Conservation (phyloP, 1,140 invertebrate species). For the Bombyx mori region DNA sequence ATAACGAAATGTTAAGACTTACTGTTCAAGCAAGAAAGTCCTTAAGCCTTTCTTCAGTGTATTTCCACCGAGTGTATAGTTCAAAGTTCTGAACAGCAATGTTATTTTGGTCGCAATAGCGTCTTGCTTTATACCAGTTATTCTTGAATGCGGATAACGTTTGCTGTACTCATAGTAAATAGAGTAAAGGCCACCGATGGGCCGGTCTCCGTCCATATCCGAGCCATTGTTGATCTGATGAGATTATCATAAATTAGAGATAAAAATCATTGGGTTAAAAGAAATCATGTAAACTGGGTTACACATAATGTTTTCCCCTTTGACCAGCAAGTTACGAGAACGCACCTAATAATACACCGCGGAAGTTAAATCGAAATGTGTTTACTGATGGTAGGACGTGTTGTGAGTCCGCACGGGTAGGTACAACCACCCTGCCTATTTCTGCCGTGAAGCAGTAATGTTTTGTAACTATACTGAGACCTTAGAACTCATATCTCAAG, state of each 20-base stretch:
- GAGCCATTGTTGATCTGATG: conserved; percentile 75
- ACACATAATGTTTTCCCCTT: not conserved
- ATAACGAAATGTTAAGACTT: conserved; percentile 8
- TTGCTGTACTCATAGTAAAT: conserved; percentile 84
- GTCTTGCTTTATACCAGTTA: conserved; percentile 81
- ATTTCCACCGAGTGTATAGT: conserved; percentile 84
- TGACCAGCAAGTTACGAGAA: too few relatives aligned
- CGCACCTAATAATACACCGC: too few relatives aligned
- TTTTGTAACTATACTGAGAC: too few relatives aligned
- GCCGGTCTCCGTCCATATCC: conserved; percentile 82
- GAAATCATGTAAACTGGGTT: not conserved
- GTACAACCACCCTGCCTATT: too few relatives aligned
- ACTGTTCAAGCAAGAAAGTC: conserved; percentile 78
- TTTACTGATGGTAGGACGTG: too few relatives aligned
- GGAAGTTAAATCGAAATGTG: too few relatives aligned
- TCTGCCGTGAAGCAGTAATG: too few relatives aligned
- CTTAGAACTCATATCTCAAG: too few relatives aligned
- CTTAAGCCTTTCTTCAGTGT: conserved; percentile 84
- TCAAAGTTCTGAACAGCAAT: conserved; percentile 93
- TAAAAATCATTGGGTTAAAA: too few relatives aligned
- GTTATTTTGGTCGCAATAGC: conserved; percentile 82
- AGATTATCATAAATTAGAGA: not conserved
- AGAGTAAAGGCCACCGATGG: conserved; percentile 81
- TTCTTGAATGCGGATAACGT: conserved; percentile 78
- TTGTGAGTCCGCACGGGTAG: too few relatives aligned